Evolutionary conservation across 2,113 vertebrate genomes (phyloP).

Genomic region (Saccopteryx bilineata): DNA sequence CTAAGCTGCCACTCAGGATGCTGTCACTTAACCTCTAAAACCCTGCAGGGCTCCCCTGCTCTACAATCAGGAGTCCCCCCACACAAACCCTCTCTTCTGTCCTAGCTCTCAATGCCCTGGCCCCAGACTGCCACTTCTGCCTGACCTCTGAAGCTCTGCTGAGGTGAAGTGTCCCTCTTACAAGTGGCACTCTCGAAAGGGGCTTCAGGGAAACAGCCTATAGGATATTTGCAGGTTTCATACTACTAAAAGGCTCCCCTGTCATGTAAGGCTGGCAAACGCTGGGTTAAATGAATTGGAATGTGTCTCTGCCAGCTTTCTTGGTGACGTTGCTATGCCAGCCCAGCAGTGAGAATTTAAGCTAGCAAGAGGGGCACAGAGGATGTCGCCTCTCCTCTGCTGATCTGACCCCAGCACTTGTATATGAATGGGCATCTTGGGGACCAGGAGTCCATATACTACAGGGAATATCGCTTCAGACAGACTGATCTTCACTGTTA

Average conservation of each 20-base stretch:
- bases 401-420: not conserved
- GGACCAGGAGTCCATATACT: not conserved
- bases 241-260: accelerated
- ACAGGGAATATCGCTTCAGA: not conserved
- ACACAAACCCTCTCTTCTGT: not conserved
- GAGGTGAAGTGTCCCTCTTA: no score
- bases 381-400: not conserved
- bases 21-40: not conserved
- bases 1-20: not conserved
- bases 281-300: not conserved
- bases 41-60: not conserved
- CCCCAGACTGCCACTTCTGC: not conserved
- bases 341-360: accelerated
- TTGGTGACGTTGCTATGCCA: not conserved
- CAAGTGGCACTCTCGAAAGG: accelerated
- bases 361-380: not conserved
- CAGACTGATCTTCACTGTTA: accelerated
- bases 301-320: not conserved
- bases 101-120: not conserved
- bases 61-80: no score
- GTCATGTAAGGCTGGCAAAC: not conserved
- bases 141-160: not conserved
- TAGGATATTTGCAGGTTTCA: accelerated
- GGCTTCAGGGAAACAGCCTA: not conserved
- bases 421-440: no score